Base-by-base conservation (phyloP, 1,140 invertebrate genomes). In the Andricus grossulariae region DNA sequence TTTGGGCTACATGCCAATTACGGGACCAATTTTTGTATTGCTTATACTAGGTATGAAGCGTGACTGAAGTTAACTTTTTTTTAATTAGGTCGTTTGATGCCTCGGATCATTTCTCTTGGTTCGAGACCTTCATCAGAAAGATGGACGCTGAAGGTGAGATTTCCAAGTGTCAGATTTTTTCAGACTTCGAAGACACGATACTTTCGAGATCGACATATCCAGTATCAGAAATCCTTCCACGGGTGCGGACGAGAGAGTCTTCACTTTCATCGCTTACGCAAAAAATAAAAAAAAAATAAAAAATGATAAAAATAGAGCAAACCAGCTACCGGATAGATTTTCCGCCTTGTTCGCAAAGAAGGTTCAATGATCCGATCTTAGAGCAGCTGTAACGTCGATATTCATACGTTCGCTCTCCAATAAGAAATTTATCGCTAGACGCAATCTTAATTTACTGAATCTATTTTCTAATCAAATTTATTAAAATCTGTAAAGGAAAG, bases 131-230 rank as follows among this genome's bases (percentile, higher is more conserved):
- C 81, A 81, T 73, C 66, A 77, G 45, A 66, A 54, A 72, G 75
- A 80, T 74, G 57, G 73, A 76, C 78, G 79, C 51, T 55, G 50
- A 81, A 82, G 74, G 73, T 76, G 60, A 72, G 77, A 73, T 80
- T 79, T 76, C 77, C 75, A 78, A 72, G 75, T 81, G 79, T 80
- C 78, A 82, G 80, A 82, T 76, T 77, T 82, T 82, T 82, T 80
- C 77, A 76, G 75, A 71, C 76, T 73, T 77, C 79, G 77, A 79
- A 73, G 81, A 79, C 83, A 77, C 89, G 85, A 89, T 90, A 89
- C 88, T 90, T 89, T 90, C 89, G 85, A 89, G 85, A 80, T 83
- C 85, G 88, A 88, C 85, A 86, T 88, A 88, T 89, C 85, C 84
- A 87, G 81, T 88, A 89, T 89, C 86, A 82, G 73, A 74, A 80